Percentiles rank a stretch among this genome's conserved stretches.
Evolutionary conservation across 2,888 invertebrate species (phyloP).

Genomic region (Endotricha flammealis): DNA sequence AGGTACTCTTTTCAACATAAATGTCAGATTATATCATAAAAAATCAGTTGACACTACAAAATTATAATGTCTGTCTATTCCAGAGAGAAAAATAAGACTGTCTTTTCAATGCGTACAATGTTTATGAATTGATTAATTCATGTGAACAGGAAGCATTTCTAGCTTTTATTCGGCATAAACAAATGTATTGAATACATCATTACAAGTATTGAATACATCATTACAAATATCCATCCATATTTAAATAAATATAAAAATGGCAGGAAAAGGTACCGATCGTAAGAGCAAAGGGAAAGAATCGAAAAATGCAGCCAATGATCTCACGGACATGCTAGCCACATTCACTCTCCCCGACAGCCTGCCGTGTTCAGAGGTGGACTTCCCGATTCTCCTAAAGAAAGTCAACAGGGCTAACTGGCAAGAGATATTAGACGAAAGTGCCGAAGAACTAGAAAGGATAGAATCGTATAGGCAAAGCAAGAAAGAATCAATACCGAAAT

Average conservation of each 20-base stretch:
- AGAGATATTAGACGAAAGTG: slow-evolving; percentile 48
- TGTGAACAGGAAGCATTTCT: too few species aligned
- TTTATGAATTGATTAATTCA: too few species aligned
- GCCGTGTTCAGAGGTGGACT: slow-evolving; percentile 59
- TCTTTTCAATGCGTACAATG: too few species aligned
- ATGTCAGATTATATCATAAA: too few species aligned
- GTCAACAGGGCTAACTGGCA: slow-evolving; percentile 46
- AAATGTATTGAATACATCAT: too few species aligned
- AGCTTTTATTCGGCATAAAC: too few species aligned
- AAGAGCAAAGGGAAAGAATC: slow-evolving; percentile 45
- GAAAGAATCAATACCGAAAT: slow-evolving; percentile 30
- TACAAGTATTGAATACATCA: too few species aligned
- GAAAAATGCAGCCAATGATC: slow-evolving; percentile 32
- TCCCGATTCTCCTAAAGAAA: slow-evolving; percentile 45
- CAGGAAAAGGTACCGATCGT: slow-evolving; percentile 48
- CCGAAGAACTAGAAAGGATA: slow-evolving; percentile 38
- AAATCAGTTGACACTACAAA: too few species aligned
- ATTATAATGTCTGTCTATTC: too few species aligned
- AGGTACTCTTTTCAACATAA: too few species aligned
- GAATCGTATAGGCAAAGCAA: slow-evolving; percentile 42
- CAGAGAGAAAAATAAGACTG: too few species aligned
- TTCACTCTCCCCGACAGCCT: slow-evolving; percentile 60
- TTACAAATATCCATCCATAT: too few species aligned
- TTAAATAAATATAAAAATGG: slow-evolving; percentile 32
- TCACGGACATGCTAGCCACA: slow-evolving; percentile 36